Conservation (phyloP, 2,888 invertebrate genomes). For the Caenorhabditis sp. region DNA sequence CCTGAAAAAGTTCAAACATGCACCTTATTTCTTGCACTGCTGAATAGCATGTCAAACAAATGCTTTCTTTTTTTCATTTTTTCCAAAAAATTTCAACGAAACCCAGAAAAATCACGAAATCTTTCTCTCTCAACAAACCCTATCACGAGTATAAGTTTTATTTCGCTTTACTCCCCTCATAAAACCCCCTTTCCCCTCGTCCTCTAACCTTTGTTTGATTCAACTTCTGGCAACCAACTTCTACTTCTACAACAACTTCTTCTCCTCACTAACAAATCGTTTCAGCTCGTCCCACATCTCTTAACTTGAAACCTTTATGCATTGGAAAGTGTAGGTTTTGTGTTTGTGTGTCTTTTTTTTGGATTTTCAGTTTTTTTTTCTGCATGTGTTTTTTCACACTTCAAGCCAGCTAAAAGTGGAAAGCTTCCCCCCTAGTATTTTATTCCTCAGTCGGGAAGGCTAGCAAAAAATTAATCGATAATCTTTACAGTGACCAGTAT, state of each 20-base stretch:
- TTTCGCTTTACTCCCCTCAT: background rate
- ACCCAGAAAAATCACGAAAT: background rate
- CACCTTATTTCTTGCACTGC: slow-evolving; percentile 16
- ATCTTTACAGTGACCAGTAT: slow-evolving; percentile 56
- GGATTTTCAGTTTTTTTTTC: background rate
- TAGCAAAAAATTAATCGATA: background rate
- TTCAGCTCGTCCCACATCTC: slow-evolving; percentile 96
- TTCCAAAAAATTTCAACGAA: background rate
- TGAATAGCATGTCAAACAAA: background rate
- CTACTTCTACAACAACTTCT: slow-evolving; percentile 2
- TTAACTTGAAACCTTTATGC: slow-evolving; percentile 82
- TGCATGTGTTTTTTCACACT: slow-evolving; percentile 19
- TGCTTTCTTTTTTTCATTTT: no score
- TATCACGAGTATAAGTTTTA: no score
- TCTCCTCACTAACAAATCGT: slow-evolving; percentile 47
- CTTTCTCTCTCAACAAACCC: no score
- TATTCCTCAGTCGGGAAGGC: background rate
- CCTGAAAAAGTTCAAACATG: slow-evolving; percentile 7
- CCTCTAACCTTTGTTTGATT: no score
- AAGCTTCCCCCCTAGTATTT: background rate
- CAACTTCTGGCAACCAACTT: slow-evolving; percentile 2
- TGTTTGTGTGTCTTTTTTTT: slow-evolving; percentile 12
- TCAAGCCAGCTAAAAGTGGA: slow-evolving; percentile 3
- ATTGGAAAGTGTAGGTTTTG: slow-evolving; percentile 63
- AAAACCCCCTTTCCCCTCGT: no score